Evolutionary conservation across 2,113 vertebrate species (phyloP).

Genomic region (Excalfactoria chinensis): DNA sequence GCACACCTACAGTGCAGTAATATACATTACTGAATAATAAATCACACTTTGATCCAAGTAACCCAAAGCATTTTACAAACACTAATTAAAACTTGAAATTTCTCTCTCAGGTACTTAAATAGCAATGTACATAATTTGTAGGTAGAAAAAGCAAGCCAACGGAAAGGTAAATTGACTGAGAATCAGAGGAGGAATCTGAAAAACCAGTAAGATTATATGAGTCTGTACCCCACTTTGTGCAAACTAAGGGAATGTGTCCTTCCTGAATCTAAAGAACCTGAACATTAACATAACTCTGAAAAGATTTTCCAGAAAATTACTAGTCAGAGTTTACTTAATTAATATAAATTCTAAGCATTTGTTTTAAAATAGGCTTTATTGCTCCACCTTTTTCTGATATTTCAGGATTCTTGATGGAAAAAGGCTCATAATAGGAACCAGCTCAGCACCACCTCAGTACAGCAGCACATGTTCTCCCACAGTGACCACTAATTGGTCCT

Average conservation of each 20-base stretch:
- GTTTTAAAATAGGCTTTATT: neutral
- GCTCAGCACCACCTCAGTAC: neutral
- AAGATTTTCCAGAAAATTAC: neutral
- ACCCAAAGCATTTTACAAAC: conserved; percentile 58
- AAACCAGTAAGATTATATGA: neutral
- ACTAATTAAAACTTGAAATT: conserved; percentile 63
- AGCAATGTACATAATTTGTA: conserved; percentile 49
- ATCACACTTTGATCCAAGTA: conserved; percentile 56
- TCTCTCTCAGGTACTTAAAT: conserved; percentile 58
- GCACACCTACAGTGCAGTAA: neutral
- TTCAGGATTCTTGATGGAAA: neutral
- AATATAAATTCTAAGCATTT: neutral
- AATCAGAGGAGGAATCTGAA: neutral
- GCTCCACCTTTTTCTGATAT: neutral
- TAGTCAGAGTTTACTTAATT: neutral
- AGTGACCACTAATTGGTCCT: conserved; percentile 60
- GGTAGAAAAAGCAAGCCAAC: conserved; percentile 27
- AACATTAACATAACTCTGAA: neutral
- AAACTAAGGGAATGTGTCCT: neutral
- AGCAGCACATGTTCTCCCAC: conserved; percentile 27
- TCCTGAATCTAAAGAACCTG: neutral
- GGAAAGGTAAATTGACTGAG: conserved; percentile 47
- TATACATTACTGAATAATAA: conserved; percentile 38
- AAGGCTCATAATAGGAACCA: neutral
- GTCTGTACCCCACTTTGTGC: neutral